A percentile compares a stretch with the other conserved stretches of the same genome.
phyloP scores from a whole-genome alignment of 2,113 vertebrate species.

The Nothoprocta perdicaria region DNA sequence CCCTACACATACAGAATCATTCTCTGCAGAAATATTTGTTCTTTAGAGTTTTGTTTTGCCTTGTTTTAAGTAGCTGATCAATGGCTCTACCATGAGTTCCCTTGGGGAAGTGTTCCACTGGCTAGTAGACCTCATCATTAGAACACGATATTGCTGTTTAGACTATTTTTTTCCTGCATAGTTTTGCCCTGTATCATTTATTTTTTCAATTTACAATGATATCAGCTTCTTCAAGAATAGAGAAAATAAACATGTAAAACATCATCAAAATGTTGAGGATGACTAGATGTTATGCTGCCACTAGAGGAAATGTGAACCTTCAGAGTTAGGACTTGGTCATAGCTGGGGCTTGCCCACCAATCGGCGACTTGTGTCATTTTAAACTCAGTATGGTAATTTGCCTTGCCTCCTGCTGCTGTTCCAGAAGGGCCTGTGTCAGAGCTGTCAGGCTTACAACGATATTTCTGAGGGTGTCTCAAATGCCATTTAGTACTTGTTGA shows the following conservation, averaged over 20 bases:
- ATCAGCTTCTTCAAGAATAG: neutral
- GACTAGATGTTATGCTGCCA: neutral
- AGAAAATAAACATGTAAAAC: neutral
- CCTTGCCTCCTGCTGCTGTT: neutral
- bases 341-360: neutral
- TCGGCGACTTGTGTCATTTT: neutral
- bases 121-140: neutral
- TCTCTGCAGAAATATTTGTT: conserved; percentile 29
- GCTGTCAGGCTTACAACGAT: neutral
- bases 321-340: neutral
- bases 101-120: neutral
- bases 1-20: neutral
- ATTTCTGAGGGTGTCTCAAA: neutral
- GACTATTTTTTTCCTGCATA: neutral
- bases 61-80: conserved; percentile 6
- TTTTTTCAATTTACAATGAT: neutral
- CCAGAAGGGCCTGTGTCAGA: neutral
- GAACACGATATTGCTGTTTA: neutral
- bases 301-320: neutral
- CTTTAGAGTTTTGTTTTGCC: neutral
- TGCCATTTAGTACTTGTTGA: neutral
- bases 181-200: neutral
- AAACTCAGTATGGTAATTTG: neutral
- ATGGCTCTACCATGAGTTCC: neutral
- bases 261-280: neutral